phyloP scores from a whole-genome alignment of 2,113 vertebrate species.

The Chelonoidis abingdonii region DNA sequence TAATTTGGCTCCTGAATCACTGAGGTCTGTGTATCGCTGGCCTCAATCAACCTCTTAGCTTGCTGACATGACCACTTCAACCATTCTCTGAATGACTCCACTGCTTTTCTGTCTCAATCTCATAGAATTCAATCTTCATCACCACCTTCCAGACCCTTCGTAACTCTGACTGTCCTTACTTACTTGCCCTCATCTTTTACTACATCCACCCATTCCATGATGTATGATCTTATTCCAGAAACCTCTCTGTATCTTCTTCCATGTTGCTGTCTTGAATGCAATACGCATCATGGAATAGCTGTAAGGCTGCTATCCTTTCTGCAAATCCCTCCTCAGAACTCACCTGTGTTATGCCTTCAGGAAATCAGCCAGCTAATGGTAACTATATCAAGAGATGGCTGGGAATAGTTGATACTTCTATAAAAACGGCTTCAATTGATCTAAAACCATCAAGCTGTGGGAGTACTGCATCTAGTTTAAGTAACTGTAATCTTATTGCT shows the following conservation, averaged over 20 bases:
- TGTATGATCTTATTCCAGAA: neutral
- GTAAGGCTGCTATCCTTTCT: neutral
- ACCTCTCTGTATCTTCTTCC: neutral
- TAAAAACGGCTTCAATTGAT: neutral
- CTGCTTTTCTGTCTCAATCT: neutral
- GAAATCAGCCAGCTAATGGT: neutral
- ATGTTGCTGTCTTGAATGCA: neutral
- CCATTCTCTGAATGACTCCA: neutral
- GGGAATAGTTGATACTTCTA: neutral
- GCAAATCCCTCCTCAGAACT: neutral
- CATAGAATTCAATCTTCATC: neutral
- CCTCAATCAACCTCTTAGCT: neutral
- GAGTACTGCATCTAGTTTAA: neutral
- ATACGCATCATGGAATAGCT: neutral
- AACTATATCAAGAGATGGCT: neutral
- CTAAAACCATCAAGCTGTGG: neutral
- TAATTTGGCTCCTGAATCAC: neutral
- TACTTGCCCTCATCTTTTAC: neutral
- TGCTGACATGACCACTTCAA: neutral
- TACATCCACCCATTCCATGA: neutral
- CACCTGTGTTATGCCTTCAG: neutral
- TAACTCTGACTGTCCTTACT: neutral
- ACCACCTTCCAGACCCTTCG: neutral
- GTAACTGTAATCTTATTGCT: neutral
- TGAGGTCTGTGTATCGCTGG: neutral